A percentile compares a stretch with the other conserved stretches of the same genome.
Conservation (phyloP, 2,888 invertebrate genomes). For the Hedychridium roseum region DNA sequence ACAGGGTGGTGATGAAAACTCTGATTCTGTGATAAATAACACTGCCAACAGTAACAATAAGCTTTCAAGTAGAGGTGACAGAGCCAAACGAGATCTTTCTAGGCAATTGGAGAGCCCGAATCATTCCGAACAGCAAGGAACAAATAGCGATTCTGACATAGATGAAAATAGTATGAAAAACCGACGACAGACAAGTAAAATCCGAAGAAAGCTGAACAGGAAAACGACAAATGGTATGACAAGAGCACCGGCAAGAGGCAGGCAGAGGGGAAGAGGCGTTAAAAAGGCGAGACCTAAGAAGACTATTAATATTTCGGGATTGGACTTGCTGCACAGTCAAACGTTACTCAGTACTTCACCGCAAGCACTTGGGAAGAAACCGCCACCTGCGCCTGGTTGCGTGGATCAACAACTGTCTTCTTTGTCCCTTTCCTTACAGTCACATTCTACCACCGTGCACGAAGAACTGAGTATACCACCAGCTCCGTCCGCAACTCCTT, state of each 20-base stretch:
- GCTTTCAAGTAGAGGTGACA: constrained; percentile 57
- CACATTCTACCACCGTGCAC: constrained; percentile 75
- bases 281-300: constrained; percentile 72
- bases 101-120: constrained; percentile 66
- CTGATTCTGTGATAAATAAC: constrained; percentile 63
- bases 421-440: constrained; percentile 71
- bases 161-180: constrained; percentile 52
- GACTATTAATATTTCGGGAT: constrained; percentile 80
- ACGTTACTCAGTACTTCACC: constrained; percentile 87
- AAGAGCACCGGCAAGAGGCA: constrained; percentile 42
- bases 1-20: constrained; percentile 59
- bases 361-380: constrained; percentile 75
- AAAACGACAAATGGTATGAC: constrained; percentile 50
- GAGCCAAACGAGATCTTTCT: constrained; percentile 66
- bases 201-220: constrained; percentile 55
- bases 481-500: constrained; percentile 81
- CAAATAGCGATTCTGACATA: constrained; percentile 58
- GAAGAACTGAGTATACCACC: constrained; percentile 84
- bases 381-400: constrained; percentile 89
- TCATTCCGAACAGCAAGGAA: constrained; percentile 56
- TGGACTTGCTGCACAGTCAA: constrained; percentile 88
- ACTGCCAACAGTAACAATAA: constrained; percentile 62
- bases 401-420: constrained; percentile 90
- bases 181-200: constrained; percentile 54
- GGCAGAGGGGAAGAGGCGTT: constrained; percentile 61